Evolutionary conservation across 2,797 vertebrate species (phyloP).

Genomic region (Anisognathus igniventris): DNA sequence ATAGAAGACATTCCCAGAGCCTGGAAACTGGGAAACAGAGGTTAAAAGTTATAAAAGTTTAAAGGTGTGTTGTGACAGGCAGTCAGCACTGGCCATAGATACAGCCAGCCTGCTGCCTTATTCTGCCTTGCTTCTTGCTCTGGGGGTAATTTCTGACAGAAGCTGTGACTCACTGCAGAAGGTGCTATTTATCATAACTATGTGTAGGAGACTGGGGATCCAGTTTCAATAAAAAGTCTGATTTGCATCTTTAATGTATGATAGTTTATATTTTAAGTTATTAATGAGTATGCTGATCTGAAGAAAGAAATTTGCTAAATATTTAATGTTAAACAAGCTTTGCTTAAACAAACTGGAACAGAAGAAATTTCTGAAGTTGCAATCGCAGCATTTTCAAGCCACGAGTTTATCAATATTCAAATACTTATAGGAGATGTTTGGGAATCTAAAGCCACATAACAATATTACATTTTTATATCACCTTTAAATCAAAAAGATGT

Average conservation of each 20-base stretch:
- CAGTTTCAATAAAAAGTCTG: conserved; percentile 54
- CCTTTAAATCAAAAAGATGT: conserved; percentile 7
- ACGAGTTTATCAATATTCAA: conserved; percentile 47
- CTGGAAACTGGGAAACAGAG: neutral
- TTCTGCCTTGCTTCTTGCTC: neutral
- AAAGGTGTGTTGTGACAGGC: neutral
- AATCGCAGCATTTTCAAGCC: neutral
- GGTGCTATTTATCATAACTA: conserved; percentile 15
- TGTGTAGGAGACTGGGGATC: neutral
- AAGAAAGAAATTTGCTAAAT: conserved; percentile 68
- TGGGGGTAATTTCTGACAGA: neutral
- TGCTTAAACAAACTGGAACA: conserved; percentile 63
- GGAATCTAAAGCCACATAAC: neutral
- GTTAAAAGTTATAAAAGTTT: neutral
- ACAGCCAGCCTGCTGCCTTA: neutral
- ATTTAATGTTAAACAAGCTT: conserved; percentile 70
- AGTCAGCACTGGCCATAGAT: neutral
- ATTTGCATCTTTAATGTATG: conserved; percentile 50
- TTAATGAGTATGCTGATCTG: conserved; percentile 66
- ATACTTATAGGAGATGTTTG: neutral
- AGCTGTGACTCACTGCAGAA: conserved; percentile 20
- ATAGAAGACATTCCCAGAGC: neutral
- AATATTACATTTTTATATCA: neutral
- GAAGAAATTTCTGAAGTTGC: conserved; percentile 53
- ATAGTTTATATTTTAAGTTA: conserved; percentile 65